Conservation (phyloP, 2,113 vertebrate species). For the Sisor rabdophorus region DNA sequence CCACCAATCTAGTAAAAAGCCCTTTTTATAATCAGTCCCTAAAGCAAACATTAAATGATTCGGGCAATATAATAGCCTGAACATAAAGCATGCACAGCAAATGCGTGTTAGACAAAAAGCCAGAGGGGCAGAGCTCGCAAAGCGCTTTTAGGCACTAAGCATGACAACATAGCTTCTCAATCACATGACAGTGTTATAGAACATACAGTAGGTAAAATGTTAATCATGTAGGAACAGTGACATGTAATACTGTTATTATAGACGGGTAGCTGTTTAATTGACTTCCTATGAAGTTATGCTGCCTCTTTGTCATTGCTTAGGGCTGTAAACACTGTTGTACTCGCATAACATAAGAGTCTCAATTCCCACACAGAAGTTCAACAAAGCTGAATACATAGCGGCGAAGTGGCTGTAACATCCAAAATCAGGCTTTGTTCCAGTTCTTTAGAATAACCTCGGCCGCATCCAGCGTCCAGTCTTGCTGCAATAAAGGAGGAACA, state of each 20-base stretch:
- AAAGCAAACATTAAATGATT: background rate
- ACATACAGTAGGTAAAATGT: background rate
- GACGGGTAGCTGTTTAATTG: background rate
- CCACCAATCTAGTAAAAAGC: background rate
- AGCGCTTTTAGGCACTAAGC: background rate
- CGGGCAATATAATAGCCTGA: background rate
- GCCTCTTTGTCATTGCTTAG: background rate
- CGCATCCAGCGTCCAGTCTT: constrained; percentile 86
- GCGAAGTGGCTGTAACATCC: background rate
- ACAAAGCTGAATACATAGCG: background rate
- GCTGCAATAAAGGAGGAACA: constrained; percentile 67
- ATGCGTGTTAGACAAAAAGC: background rate
- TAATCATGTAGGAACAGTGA: background rate
- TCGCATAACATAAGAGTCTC: background rate
- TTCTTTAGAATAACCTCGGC: constrained; percentile 83
- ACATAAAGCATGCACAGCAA: background rate
- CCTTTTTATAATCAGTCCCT: background rate
- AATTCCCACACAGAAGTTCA: background rate
- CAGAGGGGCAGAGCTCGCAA: background rate
- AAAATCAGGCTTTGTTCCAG: constrained; percentile 68
- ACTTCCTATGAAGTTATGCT: background rate
- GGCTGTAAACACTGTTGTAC: background rate
- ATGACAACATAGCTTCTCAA: background rate
- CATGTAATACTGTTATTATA: background rate
- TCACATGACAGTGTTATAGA: background rate